Evolutionary conservation across 2,113 vertebrate genomes (phyloP), one percentile per base, ranked within the genome.

Genomic region (Pungitius pungitius): DNA sequence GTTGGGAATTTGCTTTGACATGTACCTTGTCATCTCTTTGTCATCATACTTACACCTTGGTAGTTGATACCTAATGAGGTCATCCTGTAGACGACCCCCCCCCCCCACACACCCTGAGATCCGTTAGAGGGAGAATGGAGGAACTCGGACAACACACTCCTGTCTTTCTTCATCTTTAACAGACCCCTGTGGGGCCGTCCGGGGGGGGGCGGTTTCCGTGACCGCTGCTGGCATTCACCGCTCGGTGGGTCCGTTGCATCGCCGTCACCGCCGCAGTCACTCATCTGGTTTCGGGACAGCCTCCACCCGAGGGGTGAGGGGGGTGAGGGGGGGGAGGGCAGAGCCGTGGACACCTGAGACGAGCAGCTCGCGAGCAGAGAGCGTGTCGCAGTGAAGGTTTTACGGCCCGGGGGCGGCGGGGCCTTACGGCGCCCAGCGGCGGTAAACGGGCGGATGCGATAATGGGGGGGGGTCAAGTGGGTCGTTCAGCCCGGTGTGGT

Each of bases 321-420:
- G n/a, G n/a, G n/a, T n/a, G n/a, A n/a, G n/a, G 75, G 65, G 82
- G 67, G 80, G 24, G n/a, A 3, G 10, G 59, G 63, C 70, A 0
- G 10, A 37, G 27, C 67, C 64, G 52, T 89, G 73, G 87, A 82
- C 76, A 76, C 85, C 65, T 82, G 75, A 39, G 27, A 77, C 59
- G 35, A 7, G 4, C 51, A 39, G 52, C 55, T 40, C 15, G 15
- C 30, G n/a, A 2, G 33, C 0, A 13, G 18, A 45, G 17, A 59
- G 42, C 47, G 33, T 33, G 68, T 73, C 67, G 20, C 42, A 64
- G 64, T 57, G 70, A 55, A 42, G 35, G 47, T 54, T 87, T 88
- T 84, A 87, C 17, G 54, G 78, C 27, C 71, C 42, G 84, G 0
- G 1, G 54, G 39, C 62, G 77, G 45, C 43, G 52, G 26, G 58